A percentile compares a stretch with the other conserved stretches of the same genome.
Evolutionary conservation across 2,113 vertebrate genomes (phyloP).

Genomic region (Nestor notabilis): DNA sequence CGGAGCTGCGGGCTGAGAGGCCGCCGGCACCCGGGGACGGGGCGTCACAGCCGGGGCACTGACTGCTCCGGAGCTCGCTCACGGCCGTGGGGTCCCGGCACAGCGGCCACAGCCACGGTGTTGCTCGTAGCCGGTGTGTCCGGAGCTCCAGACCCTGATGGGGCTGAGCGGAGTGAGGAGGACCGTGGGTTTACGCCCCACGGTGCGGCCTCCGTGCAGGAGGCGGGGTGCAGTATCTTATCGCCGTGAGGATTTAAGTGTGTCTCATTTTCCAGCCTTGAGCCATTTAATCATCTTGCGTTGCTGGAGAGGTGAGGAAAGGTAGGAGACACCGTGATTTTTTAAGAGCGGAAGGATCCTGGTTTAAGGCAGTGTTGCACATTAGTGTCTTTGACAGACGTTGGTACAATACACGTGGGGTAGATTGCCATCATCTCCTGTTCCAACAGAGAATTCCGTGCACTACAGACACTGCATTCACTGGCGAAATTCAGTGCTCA

Average conservation of each 20-base stretch:
- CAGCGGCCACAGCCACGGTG: accelerated
- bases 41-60: too few relatives aligned
- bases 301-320: background rate
- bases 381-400: accelerated
- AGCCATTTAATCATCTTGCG: background rate
- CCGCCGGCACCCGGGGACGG: too few relatives aligned
- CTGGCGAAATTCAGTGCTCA: background rate
- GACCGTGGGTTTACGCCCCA: accelerated
- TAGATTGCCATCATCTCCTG: background rate
- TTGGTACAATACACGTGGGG: accelerated
- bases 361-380: background rate
- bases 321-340: background rate
- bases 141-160: background rate
- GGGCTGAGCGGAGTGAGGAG: accelerated
- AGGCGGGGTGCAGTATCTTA: accelerated
- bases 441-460: background rate
- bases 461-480: accelerated
- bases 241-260: background rate
- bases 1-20: too few relatives aligned
- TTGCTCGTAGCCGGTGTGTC: background rate
- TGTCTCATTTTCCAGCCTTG: accelerated
- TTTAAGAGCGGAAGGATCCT: background rate
- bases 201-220: accelerated
- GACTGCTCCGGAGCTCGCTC: accelerated
- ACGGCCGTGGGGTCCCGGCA: accelerated